Evolutionary conservation across 2,797 vertebrate species (phyloP).

Genomic region (Poeciliopsis turneri): DNA sequence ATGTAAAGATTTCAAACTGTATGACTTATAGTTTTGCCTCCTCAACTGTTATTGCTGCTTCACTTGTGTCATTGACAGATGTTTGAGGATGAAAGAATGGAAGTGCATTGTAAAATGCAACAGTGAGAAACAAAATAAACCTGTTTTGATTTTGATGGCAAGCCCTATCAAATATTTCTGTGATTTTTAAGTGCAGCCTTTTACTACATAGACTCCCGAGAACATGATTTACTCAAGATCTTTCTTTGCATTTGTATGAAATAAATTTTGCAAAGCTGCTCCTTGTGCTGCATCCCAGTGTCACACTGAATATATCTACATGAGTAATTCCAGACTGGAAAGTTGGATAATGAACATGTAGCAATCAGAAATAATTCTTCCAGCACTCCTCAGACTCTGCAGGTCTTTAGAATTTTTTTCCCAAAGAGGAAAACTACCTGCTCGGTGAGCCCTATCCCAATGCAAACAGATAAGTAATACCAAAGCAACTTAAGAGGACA

Average conservation of each 20-base stretch:
- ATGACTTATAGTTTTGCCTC: constrained; percentile 51
- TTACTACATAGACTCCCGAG: constrained; percentile 22
- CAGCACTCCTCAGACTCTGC: constrained; percentile 12
- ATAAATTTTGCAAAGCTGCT: constrained; percentile 26
- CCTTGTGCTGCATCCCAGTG: constrained; percentile 21
- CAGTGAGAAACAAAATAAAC: constrained; percentile 24
- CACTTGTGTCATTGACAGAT: constrained; percentile 50
- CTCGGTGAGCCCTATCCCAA: constrained; percentile 37
- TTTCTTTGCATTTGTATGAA: constrained; percentile 18
- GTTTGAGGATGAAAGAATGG: constrained; percentile 34
- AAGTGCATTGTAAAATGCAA: constrained; percentile 33
- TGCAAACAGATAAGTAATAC: constrained; percentile 21
- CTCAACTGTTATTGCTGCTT: constrained; percentile 34
- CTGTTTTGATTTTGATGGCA: constrained; percentile 22
- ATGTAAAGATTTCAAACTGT: constrained; percentile 21
- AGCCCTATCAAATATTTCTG: constrained; percentile 30
- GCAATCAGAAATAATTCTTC: constrained; percentile 27
- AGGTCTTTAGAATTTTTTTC: constrained; percentile 19
- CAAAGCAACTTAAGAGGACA: constrained; percentile 57
- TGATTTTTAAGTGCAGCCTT: constrained; percentile 29
- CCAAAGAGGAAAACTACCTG: constrained; percentile 42
- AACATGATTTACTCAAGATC: constrained; percentile 11
- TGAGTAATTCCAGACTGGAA: constrained; percentile 22
- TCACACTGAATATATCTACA: constrained; percentile 33
- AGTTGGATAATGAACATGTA: constrained; percentile 33